Conservation (phyloP, 2,888 invertebrate genomes). For the Amphipyra tragopoginis region DNA sequence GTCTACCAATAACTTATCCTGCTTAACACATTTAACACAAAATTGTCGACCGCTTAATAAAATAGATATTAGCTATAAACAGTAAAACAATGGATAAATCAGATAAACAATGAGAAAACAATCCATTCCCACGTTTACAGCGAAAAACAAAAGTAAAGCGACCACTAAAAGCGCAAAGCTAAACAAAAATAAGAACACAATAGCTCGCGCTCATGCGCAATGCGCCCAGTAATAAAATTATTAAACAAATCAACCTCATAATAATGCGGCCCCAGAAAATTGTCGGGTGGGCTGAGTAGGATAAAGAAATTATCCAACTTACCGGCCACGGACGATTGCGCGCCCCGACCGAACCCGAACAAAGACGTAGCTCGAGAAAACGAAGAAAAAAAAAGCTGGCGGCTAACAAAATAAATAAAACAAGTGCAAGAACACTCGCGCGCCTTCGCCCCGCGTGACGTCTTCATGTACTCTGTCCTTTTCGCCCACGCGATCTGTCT, state of each 20-base stretch:
- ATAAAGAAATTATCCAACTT: constrained; percentile 90
- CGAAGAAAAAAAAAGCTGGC: constrained; percentile 75
- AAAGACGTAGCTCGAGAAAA: constrained; percentile 87
- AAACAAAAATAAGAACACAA: constrained; percentile 75
- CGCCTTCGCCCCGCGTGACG: constrained; percentile 88
- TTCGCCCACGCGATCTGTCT: constrained; percentile 73
- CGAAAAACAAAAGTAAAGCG: constrained; percentile 62
- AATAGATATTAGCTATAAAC: constrained; percentile 57
- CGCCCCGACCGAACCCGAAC: constrained; percentile 79
- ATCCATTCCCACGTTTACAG: constrained; percentile 66
- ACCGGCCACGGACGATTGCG: constrained; percentile 81
- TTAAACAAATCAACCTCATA: constrained; percentile 89
- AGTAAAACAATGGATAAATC: constrained; percentile 58
- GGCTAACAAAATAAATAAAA: constrained; percentile 86
- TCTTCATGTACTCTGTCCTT: constrained; percentile 86
- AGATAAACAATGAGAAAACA: constrained; percentile 66
- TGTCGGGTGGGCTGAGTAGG: constrained; percentile 84
- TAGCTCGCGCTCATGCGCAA: constrained; percentile 71
- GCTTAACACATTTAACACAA: constrained; percentile 18
- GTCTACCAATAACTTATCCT: constrained; percentile 6
- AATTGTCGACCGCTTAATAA: constrained; percentile 51
- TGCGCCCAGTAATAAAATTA: constrained; percentile 88
- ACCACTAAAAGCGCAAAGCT: constrained; percentile 70
- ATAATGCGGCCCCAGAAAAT: constrained; percentile 87
- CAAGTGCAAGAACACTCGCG: constrained; percentile 89